Percentiles rank a stretch among this genome's conserved stretches.
Conservation (phyloP, 2,113 vertebrate genomes). For the Stegostoma tigrinum region DNA sequence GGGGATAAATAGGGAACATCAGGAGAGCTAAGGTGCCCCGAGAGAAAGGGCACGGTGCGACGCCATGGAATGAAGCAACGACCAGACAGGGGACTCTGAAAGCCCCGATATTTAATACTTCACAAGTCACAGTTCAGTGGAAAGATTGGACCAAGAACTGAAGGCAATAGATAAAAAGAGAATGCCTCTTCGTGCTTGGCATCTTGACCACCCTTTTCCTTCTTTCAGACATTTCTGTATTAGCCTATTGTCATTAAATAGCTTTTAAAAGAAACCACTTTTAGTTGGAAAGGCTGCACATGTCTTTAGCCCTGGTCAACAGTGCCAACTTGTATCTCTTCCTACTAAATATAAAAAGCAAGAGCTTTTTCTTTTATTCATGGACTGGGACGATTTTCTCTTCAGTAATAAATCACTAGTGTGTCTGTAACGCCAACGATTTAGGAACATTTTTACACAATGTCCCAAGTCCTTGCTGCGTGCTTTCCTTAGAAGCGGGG, state of each 20-base stretch:
- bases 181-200: constrained; percentile 50
- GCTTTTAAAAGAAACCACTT: constrained; percentile 46
- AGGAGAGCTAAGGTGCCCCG: too few relatives aligned
- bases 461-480: background rate
- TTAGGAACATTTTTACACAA: background rate
- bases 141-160: background rate
- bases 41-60: background rate
- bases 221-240: constrained; percentile 42
- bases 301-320: constrained; percentile 41
- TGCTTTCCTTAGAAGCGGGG: background rate
- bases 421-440: background rate
- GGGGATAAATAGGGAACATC: background rate
- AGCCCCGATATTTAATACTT: background rate
- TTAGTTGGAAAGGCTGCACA: constrained; percentile 42
- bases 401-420: background rate
- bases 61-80: background rate
- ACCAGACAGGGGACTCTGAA: background rate
- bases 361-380: background rate
- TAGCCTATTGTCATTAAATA: constrained; percentile 52
- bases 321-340: background rate
- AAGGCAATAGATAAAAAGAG: constrained; percentile 40
- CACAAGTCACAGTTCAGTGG: background rate
- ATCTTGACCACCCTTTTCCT: constrained; percentile 47
- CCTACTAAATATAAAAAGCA: constrained; percentile 11
- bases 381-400: background rate